Percentiles rank a stretch among this genome's conserved stretches.
Conservation (phyloP, 2,888 invertebrate species). For the Hypselothyrea guttata region DNA sequence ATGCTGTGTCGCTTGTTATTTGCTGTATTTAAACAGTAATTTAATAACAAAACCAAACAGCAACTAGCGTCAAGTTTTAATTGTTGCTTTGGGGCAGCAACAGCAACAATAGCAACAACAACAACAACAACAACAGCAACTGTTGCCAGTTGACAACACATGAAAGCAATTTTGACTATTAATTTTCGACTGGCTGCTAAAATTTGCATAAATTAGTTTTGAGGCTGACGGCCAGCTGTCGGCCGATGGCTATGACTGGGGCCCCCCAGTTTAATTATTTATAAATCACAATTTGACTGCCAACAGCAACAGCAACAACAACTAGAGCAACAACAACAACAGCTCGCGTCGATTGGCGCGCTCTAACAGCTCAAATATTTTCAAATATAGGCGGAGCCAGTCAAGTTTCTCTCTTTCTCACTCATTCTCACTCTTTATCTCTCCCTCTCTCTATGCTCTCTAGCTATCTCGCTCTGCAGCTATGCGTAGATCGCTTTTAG, state of each 20-base stretch:
- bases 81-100: constrained; percentile 38
- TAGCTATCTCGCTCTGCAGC: constrained; percentile 3
- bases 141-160: constrained; percentile 27
- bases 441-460: constrained; percentile 8
- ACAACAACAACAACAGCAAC: constrained; percentile 21
- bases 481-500: not conserved
- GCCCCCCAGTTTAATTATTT: constrained; percentile 54
- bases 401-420: constrained; percentile 4
- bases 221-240: constrained; percentile 45
- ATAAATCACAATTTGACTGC: constrained; percentile 55
- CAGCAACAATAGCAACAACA: constrained; percentile 21
- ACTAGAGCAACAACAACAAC: constrained; percentile 6
- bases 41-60: constrained; percentile 34
- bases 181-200: constrained; percentile 45
- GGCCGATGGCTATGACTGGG: constrained; percentile 6
- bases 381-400: constrained; percentile 60
- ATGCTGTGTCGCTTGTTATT: constrained; percentile 11
- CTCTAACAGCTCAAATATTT: constrained; percentile 38
- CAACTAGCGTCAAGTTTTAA: constrained; percentile 46
- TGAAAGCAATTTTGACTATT: constrained; percentile 50
- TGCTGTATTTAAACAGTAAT: constrained; percentile 39
- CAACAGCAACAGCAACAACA: constrained; percentile 12
- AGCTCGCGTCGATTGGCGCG: constrained; percentile 56
- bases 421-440: constrained; percentile 1
- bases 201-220: constrained; percentile 61